phyloP scores from a whole-genome alignment of 2,888 invertebrate species.

The Amiota communis region DNA sequence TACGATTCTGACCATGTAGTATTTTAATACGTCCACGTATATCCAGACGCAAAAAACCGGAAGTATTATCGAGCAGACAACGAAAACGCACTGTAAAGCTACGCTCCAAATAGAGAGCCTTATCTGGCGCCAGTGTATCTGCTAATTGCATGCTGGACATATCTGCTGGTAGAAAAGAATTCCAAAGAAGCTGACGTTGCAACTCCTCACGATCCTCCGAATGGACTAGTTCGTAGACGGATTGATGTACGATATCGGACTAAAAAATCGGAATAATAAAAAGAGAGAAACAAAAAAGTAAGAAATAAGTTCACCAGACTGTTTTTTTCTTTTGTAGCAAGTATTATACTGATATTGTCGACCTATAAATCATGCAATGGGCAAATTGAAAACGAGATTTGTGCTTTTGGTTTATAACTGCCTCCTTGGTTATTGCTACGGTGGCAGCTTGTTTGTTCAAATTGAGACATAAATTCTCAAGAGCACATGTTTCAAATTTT shows the following conservation, averaged over 20 bases:
- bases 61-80: conserved; percentile 98
- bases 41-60: conserved; percentile 97
- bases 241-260: conserved; percentile 99
- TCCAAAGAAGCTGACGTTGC: conserved; percentile 95
- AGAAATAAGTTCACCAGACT: conserved; percentile 14
- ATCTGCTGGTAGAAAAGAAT: conserved; percentile 86
- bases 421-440: background rate
- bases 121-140: conserved; percentile 91
- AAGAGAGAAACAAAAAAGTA: background rate
- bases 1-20: conserved; percentile 95
- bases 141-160: conserved; percentile 81
- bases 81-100: conserved; percentile 99
- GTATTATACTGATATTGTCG: conserved; percentile 36
- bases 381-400: conserved; percentile 69
- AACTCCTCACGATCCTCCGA: conserved; percentile 99
- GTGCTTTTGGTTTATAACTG: conserved; percentile 24
- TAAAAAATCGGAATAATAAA: conserved; percentile 67
- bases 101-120: conserved; percentile 91
- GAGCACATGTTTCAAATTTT: conserved; percentile 21
- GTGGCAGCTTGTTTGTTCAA: conserved; percentile 51
- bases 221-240: conserved; percentile 98
- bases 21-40: conserved; percentile 97
- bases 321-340: conserved; percentile 12
- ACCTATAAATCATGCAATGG: conserved; percentile 66
- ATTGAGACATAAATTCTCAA: conserved; percentile 72